Evolutionary conservation across 2,797 vertebrate genomes (phyloP).

Genomic region (Thripadectes ignobilis): DNA sequence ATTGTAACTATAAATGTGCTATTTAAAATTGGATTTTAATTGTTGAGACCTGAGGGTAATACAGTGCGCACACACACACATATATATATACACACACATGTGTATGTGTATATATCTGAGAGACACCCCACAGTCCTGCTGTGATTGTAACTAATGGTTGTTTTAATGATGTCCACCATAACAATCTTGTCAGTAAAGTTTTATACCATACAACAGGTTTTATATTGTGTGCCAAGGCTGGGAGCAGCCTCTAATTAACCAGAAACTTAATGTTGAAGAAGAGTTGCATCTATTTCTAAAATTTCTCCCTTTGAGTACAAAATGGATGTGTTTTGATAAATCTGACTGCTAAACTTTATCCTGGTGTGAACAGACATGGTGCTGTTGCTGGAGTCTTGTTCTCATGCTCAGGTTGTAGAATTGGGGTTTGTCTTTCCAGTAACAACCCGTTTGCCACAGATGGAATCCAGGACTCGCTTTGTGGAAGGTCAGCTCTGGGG

Average conservation of each 20-base stretch:
- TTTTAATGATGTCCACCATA: not conserved
- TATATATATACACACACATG: fast-evolving
- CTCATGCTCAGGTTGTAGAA: not conserved
- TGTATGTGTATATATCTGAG: not conserved
- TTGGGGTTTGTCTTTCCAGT: not conserved
- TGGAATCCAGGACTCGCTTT: not conserved
- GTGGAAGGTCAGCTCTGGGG: not conserved
- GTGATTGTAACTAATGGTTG: not conserved
- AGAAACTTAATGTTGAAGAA: not conserved
- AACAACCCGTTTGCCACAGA: fast-evolving
- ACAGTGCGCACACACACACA: fast-evolving
- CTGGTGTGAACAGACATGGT: not conserved
- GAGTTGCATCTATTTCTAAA: not conserved
- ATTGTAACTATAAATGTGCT: not conserved
- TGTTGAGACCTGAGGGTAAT: not conserved
- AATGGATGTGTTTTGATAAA: not conserved
- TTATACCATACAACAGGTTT: not conserved
- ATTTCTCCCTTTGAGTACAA: not conserved
- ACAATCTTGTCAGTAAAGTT: not conserved
- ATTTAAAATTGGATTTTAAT: not conserved
- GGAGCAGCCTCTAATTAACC: not conserved
- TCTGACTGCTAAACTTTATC: not conserved
- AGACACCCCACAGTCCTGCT: not conserved
- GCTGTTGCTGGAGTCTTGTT: not conserved
- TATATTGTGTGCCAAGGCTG: not conserved